Percentiles rank a stretch among this genome's conserved stretches.
These are phyloP conservation scores for Probosciger aterrimus DNA, from an alignment of 2,113 vertebrate species.

Conservation along the genomic window DNA sequence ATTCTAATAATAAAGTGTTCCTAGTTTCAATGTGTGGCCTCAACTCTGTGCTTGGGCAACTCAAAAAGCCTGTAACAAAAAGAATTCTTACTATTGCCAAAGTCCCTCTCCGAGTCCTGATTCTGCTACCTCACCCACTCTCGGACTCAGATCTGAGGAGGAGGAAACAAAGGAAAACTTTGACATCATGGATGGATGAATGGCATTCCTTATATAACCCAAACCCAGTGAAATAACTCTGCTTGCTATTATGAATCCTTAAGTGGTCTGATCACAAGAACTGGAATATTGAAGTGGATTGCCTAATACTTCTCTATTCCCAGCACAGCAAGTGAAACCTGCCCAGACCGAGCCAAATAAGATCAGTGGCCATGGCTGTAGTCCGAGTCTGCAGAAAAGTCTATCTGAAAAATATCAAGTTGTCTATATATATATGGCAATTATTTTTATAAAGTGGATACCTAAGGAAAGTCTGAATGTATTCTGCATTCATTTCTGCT, in stretches of 20 bases:
- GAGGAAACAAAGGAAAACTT: neutral
- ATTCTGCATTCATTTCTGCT: constrained; percentile 14
- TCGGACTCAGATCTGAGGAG: neutral
- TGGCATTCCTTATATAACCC: neutral
- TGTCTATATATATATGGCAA: neutral
- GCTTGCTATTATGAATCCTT: neutral
- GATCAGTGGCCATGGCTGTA: neutral
- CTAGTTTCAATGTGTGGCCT: neutral
- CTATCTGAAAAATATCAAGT: neutral
- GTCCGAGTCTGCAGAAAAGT: neutral
- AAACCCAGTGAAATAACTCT: neutral
- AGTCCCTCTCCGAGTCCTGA: neutral
- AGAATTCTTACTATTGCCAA: neutral
- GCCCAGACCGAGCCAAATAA: neutral
- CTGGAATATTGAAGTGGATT: neutral
- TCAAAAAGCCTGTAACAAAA: neutral
- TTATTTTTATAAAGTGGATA: neutral
- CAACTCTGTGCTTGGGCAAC: neutral
- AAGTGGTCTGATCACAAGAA: neutral
- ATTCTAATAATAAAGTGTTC: neutral
- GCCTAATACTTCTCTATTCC: neutral
- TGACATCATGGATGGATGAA: neutral
- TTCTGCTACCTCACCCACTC: neutral
- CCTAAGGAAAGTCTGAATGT: neutral
- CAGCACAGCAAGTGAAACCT: neutral